phyloP scores from a whole-genome alignment of 2,888 invertebrate genomes.

The Pterostichus niger region DNA sequence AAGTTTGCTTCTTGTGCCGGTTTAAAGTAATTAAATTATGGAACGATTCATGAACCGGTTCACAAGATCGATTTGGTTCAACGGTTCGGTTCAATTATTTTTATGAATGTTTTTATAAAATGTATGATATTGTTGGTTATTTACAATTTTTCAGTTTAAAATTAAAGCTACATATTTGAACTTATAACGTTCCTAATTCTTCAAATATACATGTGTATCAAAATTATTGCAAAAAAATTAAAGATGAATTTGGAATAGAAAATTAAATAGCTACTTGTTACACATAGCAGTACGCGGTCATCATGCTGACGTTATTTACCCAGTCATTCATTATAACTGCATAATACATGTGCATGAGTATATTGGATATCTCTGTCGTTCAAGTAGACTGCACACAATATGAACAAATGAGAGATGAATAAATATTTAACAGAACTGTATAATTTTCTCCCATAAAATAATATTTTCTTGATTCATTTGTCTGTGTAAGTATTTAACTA shows the following conservation, averaged over 20 bases:
- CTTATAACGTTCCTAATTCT: no score
- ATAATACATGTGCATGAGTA: slow-evolving; percentile 19
- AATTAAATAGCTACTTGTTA: slow-evolving; percentile 42
- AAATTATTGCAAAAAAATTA: no score
- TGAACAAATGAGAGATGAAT: slow-evolving; percentile 32
- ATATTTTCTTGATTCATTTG: slow-evolving; percentile 26
- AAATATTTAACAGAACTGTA: slow-evolving; percentile 45
- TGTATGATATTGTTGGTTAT: no score
- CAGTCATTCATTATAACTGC: slow-evolving; percentile 34
- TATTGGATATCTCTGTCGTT: slow-evolving; percentile 11
- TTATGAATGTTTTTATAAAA: no score
- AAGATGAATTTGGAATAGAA: slow-evolving; percentile 15
- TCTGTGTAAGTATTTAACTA: background rate
- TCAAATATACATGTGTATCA: no score
- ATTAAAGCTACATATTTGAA: no score
- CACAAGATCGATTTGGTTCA: no score
- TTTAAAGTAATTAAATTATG: no score
- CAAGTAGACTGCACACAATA: background rate
- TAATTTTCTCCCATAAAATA: slow-evolving; percentile 42
- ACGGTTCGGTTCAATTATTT: no score
- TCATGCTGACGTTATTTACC: slow-evolving; percentile 9
- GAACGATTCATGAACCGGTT: no score
- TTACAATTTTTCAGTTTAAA: no score
- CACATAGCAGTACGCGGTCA: slow-evolving; percentile 42
- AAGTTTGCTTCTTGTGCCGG: no score